Conservation (phyloP, 2,888 invertebrate species). For the Neoaliturus tenellus region DNA sequence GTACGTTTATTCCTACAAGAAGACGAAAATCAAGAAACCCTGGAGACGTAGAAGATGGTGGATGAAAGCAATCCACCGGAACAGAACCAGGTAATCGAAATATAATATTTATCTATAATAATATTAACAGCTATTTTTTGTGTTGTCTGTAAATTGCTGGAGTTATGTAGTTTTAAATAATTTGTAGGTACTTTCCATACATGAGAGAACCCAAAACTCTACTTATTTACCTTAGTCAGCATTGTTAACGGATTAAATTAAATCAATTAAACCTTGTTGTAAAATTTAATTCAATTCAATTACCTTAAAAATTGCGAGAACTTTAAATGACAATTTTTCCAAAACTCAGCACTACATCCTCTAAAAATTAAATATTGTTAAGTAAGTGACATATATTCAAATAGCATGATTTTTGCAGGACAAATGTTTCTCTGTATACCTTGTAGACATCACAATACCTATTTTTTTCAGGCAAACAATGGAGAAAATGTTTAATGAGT, state of each 20-base stretch:
- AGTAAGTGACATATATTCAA: background rate
- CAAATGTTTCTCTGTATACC: background rate
- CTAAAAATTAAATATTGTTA: background rate
- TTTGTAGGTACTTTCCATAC: background rate
- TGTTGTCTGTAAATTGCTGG: background rate
- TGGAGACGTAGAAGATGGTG: constrained; percentile 15
- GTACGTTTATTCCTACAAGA: background rate
- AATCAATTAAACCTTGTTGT: background rate
- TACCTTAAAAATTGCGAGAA: background rate
- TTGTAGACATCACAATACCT: background rate
- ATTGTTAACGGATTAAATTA: background rate
- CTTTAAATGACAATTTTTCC: too few species aligned
- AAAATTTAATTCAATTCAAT: background rate
- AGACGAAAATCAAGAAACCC: constrained; percentile 3
- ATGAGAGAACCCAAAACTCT: background rate
- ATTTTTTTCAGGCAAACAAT: constrained; percentile 49
- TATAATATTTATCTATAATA: background rate
- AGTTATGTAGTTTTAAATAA: background rate
- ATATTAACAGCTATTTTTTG: background rate
- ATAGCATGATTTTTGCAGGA: constrained; percentile 1
- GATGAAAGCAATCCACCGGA: constrained; percentile 20
- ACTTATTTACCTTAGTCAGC: background rate
- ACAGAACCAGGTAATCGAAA: constrained; percentile 40
- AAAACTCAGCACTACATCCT: too few species aligned
- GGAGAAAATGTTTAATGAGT: constrained; percentile 35